Conservation (phyloP, 2,113 vertebrate species). For the Aptenodytes patagonicus region DNA sequence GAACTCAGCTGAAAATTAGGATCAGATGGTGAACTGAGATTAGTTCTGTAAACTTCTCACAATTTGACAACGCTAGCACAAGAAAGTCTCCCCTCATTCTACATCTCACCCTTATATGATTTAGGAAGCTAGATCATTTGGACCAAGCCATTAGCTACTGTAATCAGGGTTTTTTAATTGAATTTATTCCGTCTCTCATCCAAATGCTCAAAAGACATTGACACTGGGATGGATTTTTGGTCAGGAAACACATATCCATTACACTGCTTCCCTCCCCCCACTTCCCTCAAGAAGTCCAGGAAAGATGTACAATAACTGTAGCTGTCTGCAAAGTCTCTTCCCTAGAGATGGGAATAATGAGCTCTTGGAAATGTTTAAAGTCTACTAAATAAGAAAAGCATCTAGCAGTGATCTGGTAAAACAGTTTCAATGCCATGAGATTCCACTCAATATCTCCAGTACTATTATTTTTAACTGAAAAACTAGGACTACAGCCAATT, state of each 20-base stretch:
- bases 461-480: conserved; percentile 67
- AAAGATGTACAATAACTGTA: conserved; percentile 38
- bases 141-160: conserved; percentile 1
- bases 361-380: conserved; percentile 57
- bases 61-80: neutral
- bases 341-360: conserved; percentile 41
- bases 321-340: conserved; percentile 39
- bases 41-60: neutral
- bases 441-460: conserved; percentile 38
- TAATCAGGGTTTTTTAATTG: neutral
- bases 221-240: neutral
- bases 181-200: neutral
- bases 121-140: neutral
- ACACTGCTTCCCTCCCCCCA: neutral
- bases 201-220: neutral
- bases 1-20: neutral
- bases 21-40: conserved; percentile 5
- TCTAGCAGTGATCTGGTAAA: conserved; percentile 58
- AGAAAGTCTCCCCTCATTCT: neutral
- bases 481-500: conserved; percentile 46
- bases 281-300: conserved; percentile 16
- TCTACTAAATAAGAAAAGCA: conserved; percentile 66
- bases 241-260: conserved; percentile 6
- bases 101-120: neutral
- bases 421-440: conserved; percentile 50